These are phyloP conservation scores for Pteropus rufus DNA, from an alignment of 2,797 vertebrate species.

Conservation along the genomic window DNA sequence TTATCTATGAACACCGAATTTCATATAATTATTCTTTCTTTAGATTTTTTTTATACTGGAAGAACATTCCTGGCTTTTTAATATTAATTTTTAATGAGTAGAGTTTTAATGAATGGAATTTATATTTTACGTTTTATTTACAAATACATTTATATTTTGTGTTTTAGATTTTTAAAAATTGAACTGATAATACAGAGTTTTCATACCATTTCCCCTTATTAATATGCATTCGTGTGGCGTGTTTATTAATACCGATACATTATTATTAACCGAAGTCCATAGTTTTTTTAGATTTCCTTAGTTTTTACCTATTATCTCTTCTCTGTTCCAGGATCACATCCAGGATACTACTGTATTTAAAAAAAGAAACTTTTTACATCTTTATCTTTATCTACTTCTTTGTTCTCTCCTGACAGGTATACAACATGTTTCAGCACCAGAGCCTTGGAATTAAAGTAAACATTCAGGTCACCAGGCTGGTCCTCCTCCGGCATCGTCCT, in stretches of 20 bases:
- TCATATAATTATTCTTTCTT: background rate
- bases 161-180: background rate
- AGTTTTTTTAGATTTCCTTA: background rate
- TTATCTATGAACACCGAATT: background rate
- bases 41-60: background rate
- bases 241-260: background rate
- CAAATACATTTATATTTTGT: background rate
- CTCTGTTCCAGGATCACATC: background rate
- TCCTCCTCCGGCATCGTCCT: slow-evolving; percentile 92
- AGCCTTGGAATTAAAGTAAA: slow-evolving; percentile 93
- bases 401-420: slow-evolving; percentile 86
- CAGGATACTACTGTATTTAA: background rate
- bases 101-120: background rate
- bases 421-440: slow-evolving; percentile 97
- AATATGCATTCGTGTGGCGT: background rate
- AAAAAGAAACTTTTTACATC: background rate
- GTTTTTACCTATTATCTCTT: background rate
- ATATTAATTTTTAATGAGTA: background rate
- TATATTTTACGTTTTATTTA: background rate
- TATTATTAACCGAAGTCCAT: background rate
- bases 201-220: background rate
- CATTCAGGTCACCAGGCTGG: slow-evolving; percentile 94
- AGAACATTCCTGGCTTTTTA: background rate
- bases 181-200: background rate
- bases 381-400: background rate